These are phyloP conservation scores for Bambusicola thoracicus DNA, from an alignment of 2,113 vertebrate genomes.

Conservation along the genomic window DNA sequence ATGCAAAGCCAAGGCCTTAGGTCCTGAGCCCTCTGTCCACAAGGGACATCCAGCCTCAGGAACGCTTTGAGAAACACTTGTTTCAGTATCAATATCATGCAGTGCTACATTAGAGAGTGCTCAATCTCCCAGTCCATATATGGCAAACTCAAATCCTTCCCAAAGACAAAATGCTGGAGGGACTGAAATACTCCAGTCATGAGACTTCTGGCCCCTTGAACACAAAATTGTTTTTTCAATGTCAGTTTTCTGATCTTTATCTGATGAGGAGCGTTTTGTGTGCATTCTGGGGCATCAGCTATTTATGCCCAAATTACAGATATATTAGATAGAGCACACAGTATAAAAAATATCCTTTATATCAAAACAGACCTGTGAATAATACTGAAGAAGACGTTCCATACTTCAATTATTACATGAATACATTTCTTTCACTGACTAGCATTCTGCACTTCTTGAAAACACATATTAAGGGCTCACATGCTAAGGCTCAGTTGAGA, in stretches of 20 bases:
- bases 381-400: not conserved
- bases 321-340: not conserved
- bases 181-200: not conserved
- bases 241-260: not conserved
- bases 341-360: not conserved
- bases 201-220: not conserved
- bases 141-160: not conserved
- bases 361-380: not conserved
- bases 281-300: not conserved
- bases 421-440: not conserved
- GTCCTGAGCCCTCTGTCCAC: not conserved
- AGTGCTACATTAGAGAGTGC: rapidly evolving
- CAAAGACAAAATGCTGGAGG: not conserved
- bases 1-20: not conserved
- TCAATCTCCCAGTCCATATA: not conserved
- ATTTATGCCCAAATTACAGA: not conserved
- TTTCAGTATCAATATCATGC: not conserved
- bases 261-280: not conserved
- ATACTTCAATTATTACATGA: not conserved
- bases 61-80: not conserved
- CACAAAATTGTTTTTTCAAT: not conserved
- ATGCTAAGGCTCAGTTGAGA: not conserved
- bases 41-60: rapidly evolving
- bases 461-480: not conserved
- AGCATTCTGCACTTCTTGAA: not conserved